Conservation (phyloP, 53 echinoderm and acorn worm genomes). For the Actinopyga echinites region DNA sequence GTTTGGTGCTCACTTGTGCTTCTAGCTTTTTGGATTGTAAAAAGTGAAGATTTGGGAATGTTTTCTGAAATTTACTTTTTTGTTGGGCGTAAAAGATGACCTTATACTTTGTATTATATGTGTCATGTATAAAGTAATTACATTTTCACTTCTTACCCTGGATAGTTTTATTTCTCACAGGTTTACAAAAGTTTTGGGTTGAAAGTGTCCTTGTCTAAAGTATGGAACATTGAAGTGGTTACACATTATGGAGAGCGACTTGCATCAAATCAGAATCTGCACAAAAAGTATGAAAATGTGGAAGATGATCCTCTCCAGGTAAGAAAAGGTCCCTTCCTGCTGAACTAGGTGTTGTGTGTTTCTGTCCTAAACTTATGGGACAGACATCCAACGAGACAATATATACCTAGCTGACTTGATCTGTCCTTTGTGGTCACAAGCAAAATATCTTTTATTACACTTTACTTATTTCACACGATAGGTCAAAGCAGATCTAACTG, state of each 20-base stretch:
- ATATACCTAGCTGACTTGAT: too few relatives aligned
- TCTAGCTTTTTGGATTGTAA: too few relatives aligned
- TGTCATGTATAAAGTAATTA: too few relatives aligned
- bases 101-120: too few relatives aligned
- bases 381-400: too few relatives aligned
- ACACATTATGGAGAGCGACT: conserved; percentile 63
- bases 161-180: background rate
- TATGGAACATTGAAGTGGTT: conserved; percentile 63
- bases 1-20: too few relatives aligned
- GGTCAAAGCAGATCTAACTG: too few relatives aligned
- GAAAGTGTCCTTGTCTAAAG: conserved; percentile 54
- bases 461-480: too few relatives aligned
- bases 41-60: too few relatives aligned
- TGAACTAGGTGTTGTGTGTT: background rate
- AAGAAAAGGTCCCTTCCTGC: background rate
- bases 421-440: background rate
- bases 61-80: background rate
- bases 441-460: too few relatives aligned
- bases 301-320: conserved; percentile 75
- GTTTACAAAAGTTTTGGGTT: conserved; percentile 1
- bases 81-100: background rate
- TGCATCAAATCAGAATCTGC: conserved; percentile 51
- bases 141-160: background rate
- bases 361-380: too few relatives aligned
- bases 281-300: conserved; percentile 61